Evolutionary conservation across 2,888 invertebrate genomes (phyloP).

Genomic region (Phengaris alcon): DNA sequence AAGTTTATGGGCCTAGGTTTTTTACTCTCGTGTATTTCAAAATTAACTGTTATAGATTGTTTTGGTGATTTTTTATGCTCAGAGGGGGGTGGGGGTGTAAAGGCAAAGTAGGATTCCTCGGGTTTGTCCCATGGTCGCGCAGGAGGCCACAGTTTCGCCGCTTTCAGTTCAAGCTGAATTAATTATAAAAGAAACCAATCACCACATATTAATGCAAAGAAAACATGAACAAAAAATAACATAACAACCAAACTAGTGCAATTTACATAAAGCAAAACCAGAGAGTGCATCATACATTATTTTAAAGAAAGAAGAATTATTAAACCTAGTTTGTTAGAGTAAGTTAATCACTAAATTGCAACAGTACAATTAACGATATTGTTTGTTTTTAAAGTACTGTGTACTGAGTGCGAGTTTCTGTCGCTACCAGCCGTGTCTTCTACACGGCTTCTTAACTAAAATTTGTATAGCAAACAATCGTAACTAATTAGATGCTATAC

Average conservation of each 20-base stretch:
- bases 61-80: conserved; percentile 44
- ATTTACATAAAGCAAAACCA: neutral
- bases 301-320: neutral
- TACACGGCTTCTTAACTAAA: too few species aligned
- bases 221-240: conserved; percentile 33
- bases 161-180: conserved; percentile 70
- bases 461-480: too few species aligned
- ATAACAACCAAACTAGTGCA: conserved; percentile 27
- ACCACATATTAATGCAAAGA: conserved; percentile 38
- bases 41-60: conserved; percentile 56
- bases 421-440: too few species aligned
- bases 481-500: too few species aligned
- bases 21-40: conserved; percentile 55
- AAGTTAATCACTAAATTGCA: neutral
- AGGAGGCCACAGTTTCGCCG: conserved; percentile 59
- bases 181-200: conserved; percentile 51
- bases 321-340: neutral
- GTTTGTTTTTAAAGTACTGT: too few species aligned
- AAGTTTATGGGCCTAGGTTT: conserved; percentile 41
- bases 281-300: neutral
- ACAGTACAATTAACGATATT: neutral
- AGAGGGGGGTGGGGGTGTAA: conserved; percentile 41
- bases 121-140: conserved; percentile 63
- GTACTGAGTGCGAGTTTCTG: too few species aligned
- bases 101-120: conserved; percentile 62